A percentile compares a stretch with the other conserved stretches of the same genome.
Conservation (phyloP, 2,113 vertebrate genomes). For the Rhynchomys soricoides region DNA sequence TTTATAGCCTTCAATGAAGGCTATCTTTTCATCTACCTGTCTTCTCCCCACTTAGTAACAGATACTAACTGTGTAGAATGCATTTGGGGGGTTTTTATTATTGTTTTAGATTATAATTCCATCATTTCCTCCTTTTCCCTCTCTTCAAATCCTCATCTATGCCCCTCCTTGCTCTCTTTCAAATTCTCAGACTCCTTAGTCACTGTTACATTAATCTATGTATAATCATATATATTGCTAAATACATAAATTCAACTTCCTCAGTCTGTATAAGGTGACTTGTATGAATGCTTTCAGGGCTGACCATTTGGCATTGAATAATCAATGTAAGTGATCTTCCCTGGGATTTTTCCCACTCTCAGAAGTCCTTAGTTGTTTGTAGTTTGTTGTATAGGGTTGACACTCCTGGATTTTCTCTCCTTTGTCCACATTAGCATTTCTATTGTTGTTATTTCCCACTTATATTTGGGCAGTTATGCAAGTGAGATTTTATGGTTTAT, state of each 20-base stretch:
- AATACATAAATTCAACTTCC: not conserved
- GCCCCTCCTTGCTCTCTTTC: not conserved
- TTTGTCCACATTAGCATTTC: not conserved
- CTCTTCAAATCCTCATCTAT: not conserved
- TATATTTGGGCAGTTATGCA: not conserved
- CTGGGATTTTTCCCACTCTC: not conserved
- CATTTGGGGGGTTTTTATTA: not conserved
- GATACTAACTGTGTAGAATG: not conserved
- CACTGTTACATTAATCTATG: not conserved
- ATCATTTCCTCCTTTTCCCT: not conserved
- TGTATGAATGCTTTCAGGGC: not conserved
- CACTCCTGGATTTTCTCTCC: not conserved
- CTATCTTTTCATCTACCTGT: not conserved
- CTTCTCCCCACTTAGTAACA: not conserved
- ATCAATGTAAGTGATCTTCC: not conserved
- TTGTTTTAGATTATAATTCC: not conserved
- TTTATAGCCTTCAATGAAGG: not conserved
- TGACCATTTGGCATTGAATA: not conserved
- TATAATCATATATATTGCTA: not conserved
- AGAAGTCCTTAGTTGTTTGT: not conserved
- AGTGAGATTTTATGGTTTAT: not conserved
- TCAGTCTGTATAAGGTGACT: not conserved
- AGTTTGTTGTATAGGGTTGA: not conserved
- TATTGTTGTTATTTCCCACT: not conserved
- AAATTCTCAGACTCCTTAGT: not conserved